Conservation (phyloP, 2,797 vertebrate species). For the Microtus agrestis region DNA sequence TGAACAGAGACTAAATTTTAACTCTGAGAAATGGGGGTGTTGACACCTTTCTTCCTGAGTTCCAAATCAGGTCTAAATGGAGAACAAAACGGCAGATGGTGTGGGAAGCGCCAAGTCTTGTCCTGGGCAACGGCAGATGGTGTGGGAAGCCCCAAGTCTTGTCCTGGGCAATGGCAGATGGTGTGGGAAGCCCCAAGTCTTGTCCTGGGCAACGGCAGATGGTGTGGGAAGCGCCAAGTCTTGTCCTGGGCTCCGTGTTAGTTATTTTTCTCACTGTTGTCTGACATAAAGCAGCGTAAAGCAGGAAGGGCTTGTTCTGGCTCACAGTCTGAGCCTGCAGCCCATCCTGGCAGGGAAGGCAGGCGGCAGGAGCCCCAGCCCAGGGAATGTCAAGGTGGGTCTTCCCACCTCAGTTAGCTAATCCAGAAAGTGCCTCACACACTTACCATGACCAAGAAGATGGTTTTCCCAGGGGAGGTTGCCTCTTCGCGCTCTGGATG, state of each 20-base stretch:
- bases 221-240: neutral
- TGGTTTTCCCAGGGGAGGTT: neutral
- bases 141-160: neutral
- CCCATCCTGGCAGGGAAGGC: no score
- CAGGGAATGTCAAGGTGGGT: neutral
- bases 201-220: neutral
- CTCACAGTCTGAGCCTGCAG: neutral
- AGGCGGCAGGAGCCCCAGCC: neutral
- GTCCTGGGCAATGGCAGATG: neutral
- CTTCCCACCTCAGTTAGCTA: neutral
- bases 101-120: neutral
- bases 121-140: neutral
- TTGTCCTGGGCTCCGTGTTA: neutral
- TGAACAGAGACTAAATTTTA: neutral
- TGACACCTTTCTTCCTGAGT: conserved; percentile 39
- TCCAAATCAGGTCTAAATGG: neutral
- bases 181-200: neutral
- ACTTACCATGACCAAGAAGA: neutral
- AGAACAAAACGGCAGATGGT: neutral
- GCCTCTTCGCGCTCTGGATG: neutral
- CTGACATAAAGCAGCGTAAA: no score
- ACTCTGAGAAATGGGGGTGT: neutral
- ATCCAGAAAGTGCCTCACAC: neutral
- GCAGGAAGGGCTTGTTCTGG: neutral
- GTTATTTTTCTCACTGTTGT: neutral